Evolutionary conservation across 2,797 vertebrate genomes (phyloP), one percentile per base, ranked within the genome.

Genomic region (Centroberyx gerrardi): DNA sequence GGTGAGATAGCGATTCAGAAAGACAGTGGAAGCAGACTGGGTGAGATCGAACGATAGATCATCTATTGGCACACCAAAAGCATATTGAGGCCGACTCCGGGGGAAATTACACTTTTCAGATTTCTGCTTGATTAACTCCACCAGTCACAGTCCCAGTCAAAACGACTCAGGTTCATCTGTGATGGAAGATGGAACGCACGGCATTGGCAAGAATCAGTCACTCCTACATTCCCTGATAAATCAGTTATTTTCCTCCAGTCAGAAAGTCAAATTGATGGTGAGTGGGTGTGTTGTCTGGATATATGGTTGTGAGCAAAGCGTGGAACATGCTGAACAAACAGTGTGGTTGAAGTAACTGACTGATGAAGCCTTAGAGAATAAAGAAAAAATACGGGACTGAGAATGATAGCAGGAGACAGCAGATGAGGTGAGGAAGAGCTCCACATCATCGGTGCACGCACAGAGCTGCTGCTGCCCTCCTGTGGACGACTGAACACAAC

Each of bases 1-100:
- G 95, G 95, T 95, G 85, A 92, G 92, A 76, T 54, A 5, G 53
- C 86, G 72, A 88, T 83, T 85, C 70, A 80, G 81, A 78, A 70
- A 81, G 88, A 89, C 90, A 75, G 65, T 51, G 53, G 70, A 80
- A 59, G 76, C 69, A 27, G 72, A 40, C 14, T 61, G 33, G 58
- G 76, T 62, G 53, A 75, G 72, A 86, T 80, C 38, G 18, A 82
- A 80, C 69, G 72, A 86, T 73, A 72, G 75, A 81, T 88, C 78
- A 90, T 90, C 86, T 70, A 87, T 83, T 49, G 7, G 22, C 65
- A 70, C 80, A 87, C 89, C 84, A 83, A 76, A 86, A 87, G 78
- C 81, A 70, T 87, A 90, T 87, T 68, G 55, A 79, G 72, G 62
- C 27, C 6, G 74, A 76, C 63, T 84, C 69, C 6, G 7, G 58